Conservation (phyloP, 2,888 invertebrate species). For the Venustoraphidia nigricollis region DNA sequence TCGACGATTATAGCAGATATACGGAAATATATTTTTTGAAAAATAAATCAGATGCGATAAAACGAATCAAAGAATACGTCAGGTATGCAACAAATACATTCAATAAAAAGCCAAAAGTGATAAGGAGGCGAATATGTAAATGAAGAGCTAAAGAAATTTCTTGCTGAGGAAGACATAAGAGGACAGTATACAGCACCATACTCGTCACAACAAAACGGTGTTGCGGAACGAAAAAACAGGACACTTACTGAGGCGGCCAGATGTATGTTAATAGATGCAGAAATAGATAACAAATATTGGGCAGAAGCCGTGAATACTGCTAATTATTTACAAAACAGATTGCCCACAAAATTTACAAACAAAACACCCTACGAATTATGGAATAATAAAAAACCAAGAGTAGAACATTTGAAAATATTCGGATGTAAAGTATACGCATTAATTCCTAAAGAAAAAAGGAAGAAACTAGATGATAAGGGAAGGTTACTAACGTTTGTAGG, state of each 20-base stretch:
- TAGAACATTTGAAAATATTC: slow-evolving; percentile 8
- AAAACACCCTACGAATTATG: slow-evolving; percentile 9
- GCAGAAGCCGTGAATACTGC: slow-evolving; percentile 8
- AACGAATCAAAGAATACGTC: too few species aligned
- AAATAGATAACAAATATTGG: slow-evolving; percentile 7
- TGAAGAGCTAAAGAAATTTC: slow-evolving; percentile 17
- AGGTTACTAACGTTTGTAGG: neutral
- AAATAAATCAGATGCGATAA: neutral
- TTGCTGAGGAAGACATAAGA: slow-evolving; percentile 16
- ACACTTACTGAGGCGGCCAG: slow-evolving; percentile 9
- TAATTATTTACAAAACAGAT: slow-evolving; percentile 7
- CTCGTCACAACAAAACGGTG: slow-evolving; percentile 23
- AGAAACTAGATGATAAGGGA: neutral
- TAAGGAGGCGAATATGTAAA: slow-evolving; percentile 17
- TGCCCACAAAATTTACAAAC: neutral
- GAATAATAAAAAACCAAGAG: slow-evolving; percentile 7
- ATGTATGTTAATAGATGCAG: slow-evolving; percentile 7
- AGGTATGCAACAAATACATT: too few species aligned
- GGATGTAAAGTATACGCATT: slow-evolving; percentile 5
- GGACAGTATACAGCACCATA: slow-evolving; percentile 22
- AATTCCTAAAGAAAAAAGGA: neutral
- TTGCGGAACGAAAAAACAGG: slow-evolving; percentile 21
- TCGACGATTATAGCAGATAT: neutral
- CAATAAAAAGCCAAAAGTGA: neutral
- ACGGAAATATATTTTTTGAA: neutral